Evolutionary conservation across 2,113 vertebrate genomes (phyloP), one percentile per base, ranked within the genome.

Genomic region (Channa maculata): DNA sequence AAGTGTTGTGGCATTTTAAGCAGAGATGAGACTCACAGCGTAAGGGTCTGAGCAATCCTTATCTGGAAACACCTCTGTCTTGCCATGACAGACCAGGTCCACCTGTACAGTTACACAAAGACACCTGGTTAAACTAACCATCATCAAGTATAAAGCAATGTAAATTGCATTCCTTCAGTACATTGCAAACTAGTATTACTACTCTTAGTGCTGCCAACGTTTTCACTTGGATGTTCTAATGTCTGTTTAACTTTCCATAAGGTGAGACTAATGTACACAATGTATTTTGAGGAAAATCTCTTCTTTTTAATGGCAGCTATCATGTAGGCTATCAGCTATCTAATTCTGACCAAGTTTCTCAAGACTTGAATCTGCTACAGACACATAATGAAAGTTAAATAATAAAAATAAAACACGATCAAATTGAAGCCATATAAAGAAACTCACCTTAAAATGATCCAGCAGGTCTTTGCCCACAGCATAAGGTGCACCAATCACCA

Each of bases 401-500:
- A 7, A 41, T 7, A 41, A 24, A 24, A 24, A 24, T 24, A 24
- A 24, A 24, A 24, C 24, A 24, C 39, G 6, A 41, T 7, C 6
- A 2, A 41, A 41, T 24, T 41, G 39, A 41, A 41, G 39, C 39
- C 2, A 12, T 1, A 15, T 3, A 65, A 41, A 49, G 4, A 2
- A 48, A 44, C 86, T 68, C n/a, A 98, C 98, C 96, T 94, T 98
- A 86, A 99, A 99, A 85, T 99, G 97, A 85, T 97, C 97, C 85
- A 99, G 82, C 51, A 99, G 94, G 79, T 99, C 97, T 7, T 95
- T 95, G 9, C 96, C 96, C 65, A 98, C 95, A 0, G 96, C 92
- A 0, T 98, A 99, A 0, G 98, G 98, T 0, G 98, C 98, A 24
- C 98, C 98, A 4, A 99, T 99, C 81, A 99, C 97, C 74, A 99